These are phyloP conservation scores for Coccyzus lansbergi DNA, from an alignment of 2,797 vertebrate genomes.

Conservation along the genomic window DNA sequence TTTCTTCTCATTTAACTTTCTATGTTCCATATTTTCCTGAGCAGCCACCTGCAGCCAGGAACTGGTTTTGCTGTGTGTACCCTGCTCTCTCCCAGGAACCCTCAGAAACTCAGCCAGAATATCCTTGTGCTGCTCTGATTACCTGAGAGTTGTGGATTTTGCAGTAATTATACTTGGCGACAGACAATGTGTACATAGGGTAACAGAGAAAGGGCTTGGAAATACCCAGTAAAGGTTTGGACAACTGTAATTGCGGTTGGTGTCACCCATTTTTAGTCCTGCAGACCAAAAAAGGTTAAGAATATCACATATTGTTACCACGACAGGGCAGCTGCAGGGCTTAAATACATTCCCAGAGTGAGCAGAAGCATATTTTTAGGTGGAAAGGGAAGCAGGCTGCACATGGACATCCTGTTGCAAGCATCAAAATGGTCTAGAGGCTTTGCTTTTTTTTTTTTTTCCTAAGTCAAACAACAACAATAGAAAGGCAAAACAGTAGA, in stretches of 20 bases:
- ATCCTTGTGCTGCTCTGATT: not conserved
- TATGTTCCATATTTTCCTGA: not conserved
- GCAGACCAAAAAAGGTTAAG: not conserved
- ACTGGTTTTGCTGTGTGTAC: not conserved
- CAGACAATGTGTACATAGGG: not conserved
- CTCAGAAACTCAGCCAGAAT: not conserved
- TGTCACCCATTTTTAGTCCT: not conserved
- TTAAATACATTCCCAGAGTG: slow-evolving; percentile 40
- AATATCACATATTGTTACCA: slow-evolving; percentile 8
- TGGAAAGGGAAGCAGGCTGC: slow-evolving; percentile 39
- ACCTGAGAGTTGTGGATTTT: not conserved
- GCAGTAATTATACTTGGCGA: not conserved
- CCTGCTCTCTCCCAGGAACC: not conserved
- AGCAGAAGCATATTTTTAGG: slow-evolving; percentile 16
- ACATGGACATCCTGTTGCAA: slow-evolving; percentile 46
- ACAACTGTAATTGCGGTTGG: not conserved
- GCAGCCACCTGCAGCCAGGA: not conserved
- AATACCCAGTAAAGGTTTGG: slow-evolving; percentile 8
- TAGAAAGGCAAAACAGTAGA: not conserved
- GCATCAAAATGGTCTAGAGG: not conserved
- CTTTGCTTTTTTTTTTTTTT: not conserved
- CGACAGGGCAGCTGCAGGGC: not conserved
- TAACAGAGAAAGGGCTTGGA: not conserved
- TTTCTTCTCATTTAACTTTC: not conserved
- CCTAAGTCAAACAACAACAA: not conserved